A percentile compares a stretch with the other conserved stretches of the same genome.
These are phyloP conservation scores for Myodes glareolus DNA, from an alignment of 2,113 vertebrate species.

Conservation along the genomic window DNA sequence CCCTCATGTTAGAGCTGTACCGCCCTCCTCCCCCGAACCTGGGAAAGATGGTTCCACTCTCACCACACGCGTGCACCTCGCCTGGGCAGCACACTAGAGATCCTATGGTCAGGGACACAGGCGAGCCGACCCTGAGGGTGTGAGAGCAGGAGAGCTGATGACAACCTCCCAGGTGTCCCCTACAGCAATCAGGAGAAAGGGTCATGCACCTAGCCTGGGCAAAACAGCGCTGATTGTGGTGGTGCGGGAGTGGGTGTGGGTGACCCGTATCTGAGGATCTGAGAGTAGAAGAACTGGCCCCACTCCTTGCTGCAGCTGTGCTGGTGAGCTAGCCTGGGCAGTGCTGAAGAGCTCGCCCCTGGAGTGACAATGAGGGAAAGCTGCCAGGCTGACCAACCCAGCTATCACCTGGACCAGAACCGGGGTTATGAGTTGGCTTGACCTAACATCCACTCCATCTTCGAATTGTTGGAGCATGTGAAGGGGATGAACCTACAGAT, in stretches of 20 bases:
- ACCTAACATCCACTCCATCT: background rate
- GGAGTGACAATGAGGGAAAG: background rate
- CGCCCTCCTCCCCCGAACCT: no score
- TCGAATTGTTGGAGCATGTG: background rate
- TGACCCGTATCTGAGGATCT: background rate
- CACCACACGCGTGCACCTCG: no score
- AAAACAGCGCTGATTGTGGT: background rate
- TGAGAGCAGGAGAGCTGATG: no score
- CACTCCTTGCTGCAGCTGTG: background rate
- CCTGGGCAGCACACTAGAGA: no score
- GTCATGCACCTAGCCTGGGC: background rate
- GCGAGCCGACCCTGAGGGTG: no score
- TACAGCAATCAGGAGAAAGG: background rate
- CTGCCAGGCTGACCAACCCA: accelerated
- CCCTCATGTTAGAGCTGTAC: no score
- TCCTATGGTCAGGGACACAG: no score
- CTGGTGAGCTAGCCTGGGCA: background rate
- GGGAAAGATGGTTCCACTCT: no score
- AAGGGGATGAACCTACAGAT: background rate
- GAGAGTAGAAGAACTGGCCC: background rate
- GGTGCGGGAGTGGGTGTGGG: background rate
- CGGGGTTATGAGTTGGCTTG: background rate
- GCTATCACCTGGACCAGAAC: background rate
- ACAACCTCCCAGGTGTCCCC: no score
- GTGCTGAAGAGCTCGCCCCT: background rate